Evolutionary conservation across 1,140 invertebrate genomes (phyloP).

Genomic region (Leptopilina clavipes): DNA sequence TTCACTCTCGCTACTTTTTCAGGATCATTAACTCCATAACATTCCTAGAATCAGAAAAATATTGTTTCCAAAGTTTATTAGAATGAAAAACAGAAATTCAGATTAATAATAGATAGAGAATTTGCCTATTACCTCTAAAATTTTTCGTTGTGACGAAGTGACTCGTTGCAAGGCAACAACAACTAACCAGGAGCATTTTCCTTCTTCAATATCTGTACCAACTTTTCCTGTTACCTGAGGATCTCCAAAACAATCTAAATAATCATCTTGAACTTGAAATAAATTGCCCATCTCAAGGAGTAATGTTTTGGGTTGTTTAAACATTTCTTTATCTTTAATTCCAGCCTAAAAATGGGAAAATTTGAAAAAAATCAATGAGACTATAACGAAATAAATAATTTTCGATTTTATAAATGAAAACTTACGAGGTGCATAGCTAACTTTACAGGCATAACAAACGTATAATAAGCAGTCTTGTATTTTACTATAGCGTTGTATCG

Average conservation of each 20-base stretch:
- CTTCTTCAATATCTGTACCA: slow-evolving; percentile 94
- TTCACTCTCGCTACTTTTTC: slow-evolving; percentile 84
- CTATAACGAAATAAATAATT: slow-evolving; percentile 5
- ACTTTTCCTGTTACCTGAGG: slow-evolving; percentile 89
- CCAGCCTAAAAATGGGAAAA: slow-evolving; percentile 72
- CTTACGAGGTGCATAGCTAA: slow-evolving; percentile 91
- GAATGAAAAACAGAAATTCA: no score
- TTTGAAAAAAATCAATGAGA: background rate
- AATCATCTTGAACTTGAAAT: slow-evolving; percentile 98
- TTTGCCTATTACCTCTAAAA: slow-evolving; percentile 78
- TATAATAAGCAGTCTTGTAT: slow-evolving; percentile 97
- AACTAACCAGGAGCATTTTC: slow-evolving; percentile 97
- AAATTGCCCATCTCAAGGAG: slow-evolving; percentile 96
- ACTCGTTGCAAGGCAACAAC: no score
- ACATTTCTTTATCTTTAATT: slow-evolving; percentile 87
- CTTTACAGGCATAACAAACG: slow-evolving; percentile 93
- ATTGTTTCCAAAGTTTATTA: slow-evolving; percentile 9
- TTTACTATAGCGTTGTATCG: slow-evolving; percentile 93
- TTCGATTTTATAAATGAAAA: slow-evolving; percentile 42
- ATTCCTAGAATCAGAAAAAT: slow-evolving; percentile 75
- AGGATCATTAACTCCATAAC: slow-evolving; percentile 84
- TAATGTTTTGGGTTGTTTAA: slow-evolving; percentile 90
- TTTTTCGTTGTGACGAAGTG: no score
- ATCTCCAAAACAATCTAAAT: slow-evolving; percentile 93
- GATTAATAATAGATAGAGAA: background rate